Percentiles rank a stretch among this genome's conserved stretches.
Conservation (phyloP, 1,140 invertebrate genomes). For the Tribolium madens region DNA sequence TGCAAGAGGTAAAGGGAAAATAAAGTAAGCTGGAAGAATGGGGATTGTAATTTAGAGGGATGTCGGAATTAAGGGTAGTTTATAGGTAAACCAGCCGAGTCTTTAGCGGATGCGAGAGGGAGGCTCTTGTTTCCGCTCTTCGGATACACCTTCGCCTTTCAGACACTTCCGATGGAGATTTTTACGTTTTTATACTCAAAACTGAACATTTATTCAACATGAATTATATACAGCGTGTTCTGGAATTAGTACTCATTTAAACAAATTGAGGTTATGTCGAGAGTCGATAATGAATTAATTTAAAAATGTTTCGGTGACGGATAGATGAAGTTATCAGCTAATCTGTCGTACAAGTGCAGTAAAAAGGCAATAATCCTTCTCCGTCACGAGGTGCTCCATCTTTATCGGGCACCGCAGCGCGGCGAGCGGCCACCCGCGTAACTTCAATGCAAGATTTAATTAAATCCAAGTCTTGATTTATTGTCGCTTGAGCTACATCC, state of each 20-base stretch:
- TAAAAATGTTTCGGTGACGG: background rate
- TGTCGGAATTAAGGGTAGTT: conserved; percentile 68
- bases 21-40: conserved; percentile 67
- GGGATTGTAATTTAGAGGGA: conserved; percentile 68
- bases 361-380: conserved; percentile 44
- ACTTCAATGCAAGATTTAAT: conserved; percentile 70
- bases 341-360: conserved; percentile 37
- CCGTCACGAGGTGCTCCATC: conserved; percentile 51
- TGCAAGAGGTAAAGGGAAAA: conserved; percentile 63
- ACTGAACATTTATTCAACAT: background rate
- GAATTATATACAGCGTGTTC: background rate
- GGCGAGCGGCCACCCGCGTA: conserved; percentile 66
- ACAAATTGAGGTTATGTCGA: too few species aligned
- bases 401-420: conserved; percentile 64
- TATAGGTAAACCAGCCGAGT: conserved; percentile 67
- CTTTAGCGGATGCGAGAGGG: conserved; percentile 62
- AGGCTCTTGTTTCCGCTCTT: conserved; percentile 48
- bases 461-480: conserved; percentile 73
- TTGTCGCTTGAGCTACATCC: conserved; percentile 66
- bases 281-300: background rate
- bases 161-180: conserved; percentile 58
- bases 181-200: conserved; percentile 38
- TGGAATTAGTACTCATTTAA: too few species aligned
- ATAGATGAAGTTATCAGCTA: conserved; percentile 20
- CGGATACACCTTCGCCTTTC: conserved; percentile 4